phyloP scores from a whole-genome alignment of 2,113 vertebrate species.

The Rhea pennata region DNA sequence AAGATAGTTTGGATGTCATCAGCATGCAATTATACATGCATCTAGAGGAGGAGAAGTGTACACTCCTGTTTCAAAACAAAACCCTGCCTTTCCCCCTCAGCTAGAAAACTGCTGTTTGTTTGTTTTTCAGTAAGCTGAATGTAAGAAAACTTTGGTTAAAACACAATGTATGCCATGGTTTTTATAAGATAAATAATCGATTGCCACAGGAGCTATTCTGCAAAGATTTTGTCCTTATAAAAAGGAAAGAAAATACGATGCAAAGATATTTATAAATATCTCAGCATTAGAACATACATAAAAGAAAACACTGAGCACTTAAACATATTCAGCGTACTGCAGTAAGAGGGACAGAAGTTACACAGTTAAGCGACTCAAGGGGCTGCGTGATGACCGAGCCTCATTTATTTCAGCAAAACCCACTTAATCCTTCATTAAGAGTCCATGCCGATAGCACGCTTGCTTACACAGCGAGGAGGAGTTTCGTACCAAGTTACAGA shows the following conservation, averaged over 20 bases:
- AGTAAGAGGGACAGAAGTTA: background rate
- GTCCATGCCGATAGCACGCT: background rate
- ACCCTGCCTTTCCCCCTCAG: background rate
- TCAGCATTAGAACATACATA: background rate
- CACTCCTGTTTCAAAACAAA: background rate
- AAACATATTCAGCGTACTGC: background rate
- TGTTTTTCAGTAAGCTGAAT: slow-evolving; percentile 16
- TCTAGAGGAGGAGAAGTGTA: background rate
- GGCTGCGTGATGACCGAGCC: background rate
- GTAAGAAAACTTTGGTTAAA: slow-evolving; percentile 45
- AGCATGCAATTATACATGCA: background rate
- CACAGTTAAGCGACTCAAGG: background rate
- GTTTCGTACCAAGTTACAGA: rapidly evolving
- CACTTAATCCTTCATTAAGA: background rate
- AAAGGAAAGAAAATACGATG: background rate
- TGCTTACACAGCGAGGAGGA: background rate
- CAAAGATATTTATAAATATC: background rate
- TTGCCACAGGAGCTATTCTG: background rate
- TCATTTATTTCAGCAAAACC: background rate
- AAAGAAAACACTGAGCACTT: rapidly evolving
- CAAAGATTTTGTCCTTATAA: background rate
- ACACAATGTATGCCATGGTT: rapidly evolving
- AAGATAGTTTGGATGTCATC: background rate
- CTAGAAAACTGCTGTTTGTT: background rate
- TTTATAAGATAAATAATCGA: background rate